Conservation (phyloP, 2,888 invertebrate species). For the Catocala nupta region DNA sequence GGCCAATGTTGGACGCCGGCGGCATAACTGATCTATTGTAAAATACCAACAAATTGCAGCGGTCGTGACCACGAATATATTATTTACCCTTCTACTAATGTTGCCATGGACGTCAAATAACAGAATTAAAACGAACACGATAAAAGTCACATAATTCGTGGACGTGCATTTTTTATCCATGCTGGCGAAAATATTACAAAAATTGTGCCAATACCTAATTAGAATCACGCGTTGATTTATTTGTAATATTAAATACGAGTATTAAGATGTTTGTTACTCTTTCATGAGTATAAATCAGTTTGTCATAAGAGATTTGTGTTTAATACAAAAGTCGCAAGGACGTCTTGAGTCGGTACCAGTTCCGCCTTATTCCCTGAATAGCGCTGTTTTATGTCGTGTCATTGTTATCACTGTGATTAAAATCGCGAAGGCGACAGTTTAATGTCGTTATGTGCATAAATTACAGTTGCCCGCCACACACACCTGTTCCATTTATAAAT, state of each 20-base stretch:
- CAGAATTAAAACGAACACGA: not conserved
- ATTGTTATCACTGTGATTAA: conserved; percentile 29
- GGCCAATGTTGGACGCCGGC: conserved; percentile 33
- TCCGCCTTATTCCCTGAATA: conserved; percentile 20
- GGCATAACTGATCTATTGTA: conserved; percentile 31
- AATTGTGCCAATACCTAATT: conserved; percentile 9
- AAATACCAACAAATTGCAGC: conserved; percentile 18
- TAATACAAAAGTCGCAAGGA: conserved; percentile 7
- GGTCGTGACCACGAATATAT: conserved; percentile 16
- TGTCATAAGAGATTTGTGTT: conserved; percentile 5
- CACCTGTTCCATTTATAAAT: conserved; percentile 49
- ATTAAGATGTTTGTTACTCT: conserved; percentile 14
- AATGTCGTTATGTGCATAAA: conserved; percentile 34
- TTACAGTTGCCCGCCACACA: conserved; percentile 24
- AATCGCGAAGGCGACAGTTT: conserved; percentile 31
- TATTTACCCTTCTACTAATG: conserved; percentile 4
- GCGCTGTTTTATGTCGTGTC: conserved; percentile 21
- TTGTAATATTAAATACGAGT: conserved; percentile 6
- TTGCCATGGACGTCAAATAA: not conserved
- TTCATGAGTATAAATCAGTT: conserved; percentile 14
- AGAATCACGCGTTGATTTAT: not conserved
- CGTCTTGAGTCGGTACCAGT: conserved; percentile 6
- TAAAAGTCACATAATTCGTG: not conserved
- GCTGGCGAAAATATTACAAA: not conserved
- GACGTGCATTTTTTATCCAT: conserved; percentile 2